These are phyloP conservation scores for Exocentrus adspersus DNA, from an alignment of 2,888 invertebrate genomes.

Conservation along the genomic window DNA sequence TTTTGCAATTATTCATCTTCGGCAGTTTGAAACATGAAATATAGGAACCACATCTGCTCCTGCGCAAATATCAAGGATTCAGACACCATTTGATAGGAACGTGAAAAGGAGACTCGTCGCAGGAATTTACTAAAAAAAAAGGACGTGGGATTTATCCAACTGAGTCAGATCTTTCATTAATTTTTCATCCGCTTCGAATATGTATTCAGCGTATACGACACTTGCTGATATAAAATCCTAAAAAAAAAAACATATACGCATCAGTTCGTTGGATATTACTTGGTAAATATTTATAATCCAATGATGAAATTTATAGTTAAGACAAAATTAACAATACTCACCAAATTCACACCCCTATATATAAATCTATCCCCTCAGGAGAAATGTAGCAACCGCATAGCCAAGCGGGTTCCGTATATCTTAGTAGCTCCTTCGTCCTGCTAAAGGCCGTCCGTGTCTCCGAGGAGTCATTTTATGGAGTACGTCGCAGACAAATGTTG, in stretches of 20 bases:
- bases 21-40: not conserved
- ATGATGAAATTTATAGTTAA: too few species aligned
- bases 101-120: not conserved
- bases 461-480: constrained; percentile 13
- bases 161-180: not conserved
- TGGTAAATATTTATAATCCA: not conserved
- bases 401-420: not conserved
- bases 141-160: not conserved
- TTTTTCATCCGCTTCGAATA: not conserved
- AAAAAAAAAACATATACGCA: too few species aligned
- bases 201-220: not conserved
- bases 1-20: not conserved
- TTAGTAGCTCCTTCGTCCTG: constrained; percentile 14
- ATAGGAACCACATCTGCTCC: not conserved
- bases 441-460: constrained; percentile 7
- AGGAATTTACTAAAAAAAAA: not conserved
- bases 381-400: constrained; percentile 1
- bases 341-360: not conserved
- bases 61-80: not conserved
- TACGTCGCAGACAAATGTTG: constrained; percentile 10
- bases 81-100: not conserved
- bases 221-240: too few species aligned
- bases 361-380: constrained; percentile 4
- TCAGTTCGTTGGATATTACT: too few species aligned
- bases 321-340: not conserved